These are phyloP conservation scores for Pandemis cinnamomeana DNA, from an alignment of 2,888 invertebrate genomes.

Conservation along the genomic window DNA sequence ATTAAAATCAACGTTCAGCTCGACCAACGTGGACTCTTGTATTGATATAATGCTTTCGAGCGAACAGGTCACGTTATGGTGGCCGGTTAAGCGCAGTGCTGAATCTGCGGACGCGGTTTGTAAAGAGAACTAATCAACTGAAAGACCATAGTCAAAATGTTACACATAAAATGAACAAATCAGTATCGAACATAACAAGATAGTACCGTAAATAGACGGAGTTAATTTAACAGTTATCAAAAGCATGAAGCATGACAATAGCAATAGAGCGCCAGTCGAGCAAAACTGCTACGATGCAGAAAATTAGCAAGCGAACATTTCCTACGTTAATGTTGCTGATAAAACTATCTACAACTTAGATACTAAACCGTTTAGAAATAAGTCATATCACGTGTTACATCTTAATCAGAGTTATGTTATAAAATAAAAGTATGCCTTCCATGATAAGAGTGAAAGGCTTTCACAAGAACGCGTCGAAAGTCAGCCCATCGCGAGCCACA, in stretches of 20 bases:
- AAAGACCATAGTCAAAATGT: background rate
- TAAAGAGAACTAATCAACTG: no score
- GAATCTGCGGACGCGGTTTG: no score
- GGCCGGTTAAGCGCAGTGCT: no score
- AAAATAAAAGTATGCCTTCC: constrained; percentile 45
- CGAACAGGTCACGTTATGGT: no score
- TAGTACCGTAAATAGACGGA: constrained; percentile 3
- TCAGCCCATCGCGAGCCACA: constrained; percentile 77
- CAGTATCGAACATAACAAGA: background rate
- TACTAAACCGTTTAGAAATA: background rate
- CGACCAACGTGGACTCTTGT: no score
- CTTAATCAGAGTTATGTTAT: constrained; percentile 24
- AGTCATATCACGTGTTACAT: constrained; percentile 19
- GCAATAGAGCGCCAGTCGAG: constrained; percentile 24
- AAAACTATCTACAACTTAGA: background rate
- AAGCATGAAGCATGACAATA: constrained; percentile 28
- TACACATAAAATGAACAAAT: background rate
- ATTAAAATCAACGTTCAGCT: no score
- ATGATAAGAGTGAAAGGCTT: constrained; percentile 83
- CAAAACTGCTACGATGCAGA: constrained; percentile 29
- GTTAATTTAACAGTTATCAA: constrained; percentile 35
- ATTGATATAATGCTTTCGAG: no score
- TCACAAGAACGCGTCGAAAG: constrained; percentile 80
- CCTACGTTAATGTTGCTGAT: constrained; percentile 1
- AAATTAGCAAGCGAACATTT: constrained; percentile 28